Evolutionary conservation across 1,140 invertebrate species (phyloP), one percentile per base, ranked within the genome.

Genomic region (Agraylea sexmaculata): DNA sequence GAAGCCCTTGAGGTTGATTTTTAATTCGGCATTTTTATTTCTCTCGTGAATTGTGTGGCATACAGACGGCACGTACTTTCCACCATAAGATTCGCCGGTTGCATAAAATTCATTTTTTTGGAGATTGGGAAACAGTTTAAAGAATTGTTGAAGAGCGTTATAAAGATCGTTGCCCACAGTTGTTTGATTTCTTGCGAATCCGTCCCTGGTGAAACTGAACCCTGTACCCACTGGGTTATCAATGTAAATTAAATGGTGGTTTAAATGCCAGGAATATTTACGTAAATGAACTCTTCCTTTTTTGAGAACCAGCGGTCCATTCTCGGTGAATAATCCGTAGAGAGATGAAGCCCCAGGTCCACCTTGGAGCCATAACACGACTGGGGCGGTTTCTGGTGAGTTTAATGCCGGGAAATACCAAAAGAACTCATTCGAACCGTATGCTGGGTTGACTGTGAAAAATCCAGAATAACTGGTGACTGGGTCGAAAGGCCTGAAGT

Each of bases 221-320:
- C 83, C 82, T 13, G 83, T 81, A 2, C 83, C 84, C 28, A 87
- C 86, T 4, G 87, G 88, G 58, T 87, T 89, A 53, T 92, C 88
- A 38, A 91, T 81, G 51, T 83, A 91, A 12, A 91, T 66, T 18
- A 91, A 53, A 53, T 83, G 79, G 51, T 83, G 79, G 4, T 69
- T 73, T 11, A 69, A 61, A 37, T 74, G 78, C 87, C 87, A 91
- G 5, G 78, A 77, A 31, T 75, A 77, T 52, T 80, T 71, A 19
- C 83, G 69, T 21, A 58, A 56, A 35, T 66, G 62, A 10, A 63
- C 34, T 12, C 62, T 74, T 11, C 70, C 68, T 41, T 67, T 57
- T 12, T 70, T 70, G 17, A 87, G 69, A 19, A 66, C 49, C 33
- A 83, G 78, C 0, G 87, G 87, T 0, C 87, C 87, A 53, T 88